Evolutionary conservation across 1,140 invertebrate genomes (phyloP), one percentile per base, ranked within the genome.

Genomic region (Latrodectus geometricus): DNA sequence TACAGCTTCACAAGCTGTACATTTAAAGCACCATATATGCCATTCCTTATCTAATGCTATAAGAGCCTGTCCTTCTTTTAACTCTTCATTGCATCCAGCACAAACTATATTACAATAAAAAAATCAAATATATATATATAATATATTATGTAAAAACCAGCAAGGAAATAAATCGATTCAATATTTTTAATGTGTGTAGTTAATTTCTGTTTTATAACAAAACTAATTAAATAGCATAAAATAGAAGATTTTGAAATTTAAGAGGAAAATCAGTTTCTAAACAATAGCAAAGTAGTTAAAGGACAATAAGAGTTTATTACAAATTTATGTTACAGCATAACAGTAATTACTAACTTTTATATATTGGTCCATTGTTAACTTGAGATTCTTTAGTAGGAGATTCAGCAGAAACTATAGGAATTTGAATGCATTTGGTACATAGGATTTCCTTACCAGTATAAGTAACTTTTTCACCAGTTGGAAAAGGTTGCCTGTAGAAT

Each of bases 1-100:
- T 83, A 98, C 95, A 73, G 93, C 93, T 89, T 94, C 94, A 92
- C 97, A 99, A 89, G 94, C 94, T 88, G 95, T 95, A 92, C 97
- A 98, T 90, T 96, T 96, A 91, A 96, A 96, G 90, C 95, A 96
- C 94, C 95, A 95, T 80, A 96, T 94, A 90, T 96, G 95, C 95
- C 95, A 96, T 89, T 95, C 96, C 89, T 95, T 94, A 90, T 98
- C 97, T 79, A 99, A 92, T 14, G 97, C 97, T 79, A 98, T 96
- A 89, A 99, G 92, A 66, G 97, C 97, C 92, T 98, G 97, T 56
- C 97, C 97, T 91, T 97, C 97, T 88, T 95, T 95, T 87, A 99
- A 92, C 91, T 97, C 95, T 90, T 97, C 95, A 70, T 95, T 94
- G 91, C 97, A 99, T 54, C 96, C 97, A 88, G 96, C 96, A 91